These are phyloP conservation scores for Zygothrica quintamaculata DNA, from an alignment of 2,888 invertebrate genomes.

Conservation along the genomic window DNA sequence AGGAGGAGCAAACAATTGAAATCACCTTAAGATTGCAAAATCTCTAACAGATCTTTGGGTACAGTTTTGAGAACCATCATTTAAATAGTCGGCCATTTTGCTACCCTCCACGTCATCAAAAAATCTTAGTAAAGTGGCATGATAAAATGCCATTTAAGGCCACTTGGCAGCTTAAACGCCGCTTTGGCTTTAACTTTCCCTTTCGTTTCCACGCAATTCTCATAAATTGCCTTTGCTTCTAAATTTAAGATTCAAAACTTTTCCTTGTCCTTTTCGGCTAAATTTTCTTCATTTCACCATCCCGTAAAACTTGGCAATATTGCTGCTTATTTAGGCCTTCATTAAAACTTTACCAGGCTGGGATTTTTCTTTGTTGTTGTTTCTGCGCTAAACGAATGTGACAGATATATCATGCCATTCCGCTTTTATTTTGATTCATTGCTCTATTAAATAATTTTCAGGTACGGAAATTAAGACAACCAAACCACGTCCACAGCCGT, in stretches of 20 bases:
- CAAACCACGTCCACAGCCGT: no score
- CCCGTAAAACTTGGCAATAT: constrained; percentile 44
- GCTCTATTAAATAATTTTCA: constrained; percentile 55
- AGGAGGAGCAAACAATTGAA: constrained; percentile 1
- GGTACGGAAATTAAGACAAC: no score
- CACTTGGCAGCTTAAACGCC: constrained; percentile 24
- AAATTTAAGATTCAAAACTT: constrained; percentile 20
- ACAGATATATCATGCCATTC: background rate
- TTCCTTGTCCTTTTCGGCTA: constrained; percentile 29
- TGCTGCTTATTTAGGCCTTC: constrained; percentile 57
- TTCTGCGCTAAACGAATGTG: constrained; percentile 36
- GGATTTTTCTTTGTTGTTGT: constrained; percentile 20
- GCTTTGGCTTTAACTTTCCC: constrained; percentile 34
- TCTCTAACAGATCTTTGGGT: background rate
- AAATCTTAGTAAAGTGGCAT: constrained; percentile 2
- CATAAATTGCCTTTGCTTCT: constrained; percentile 27
- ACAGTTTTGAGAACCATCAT: background rate
- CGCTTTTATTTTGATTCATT: constrained; percentile 44
- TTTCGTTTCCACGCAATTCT: constrained; percentile 13
- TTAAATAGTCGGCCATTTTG: background rate
- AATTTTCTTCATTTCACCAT: constrained; percentile 36
- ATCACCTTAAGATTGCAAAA: constrained; percentile 1
- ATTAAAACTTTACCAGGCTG: constrained; percentile 48
- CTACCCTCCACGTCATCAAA: background rate
- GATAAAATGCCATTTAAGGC: constrained; percentile 39